A percentile compares a stretch with the other conserved stretches of the same genome.
These are phyloP conservation scores for Phrynocephalus versicolor DNA, from an alignment of 2,113 vertebrate species.

Conservation along the genomic window DNA sequence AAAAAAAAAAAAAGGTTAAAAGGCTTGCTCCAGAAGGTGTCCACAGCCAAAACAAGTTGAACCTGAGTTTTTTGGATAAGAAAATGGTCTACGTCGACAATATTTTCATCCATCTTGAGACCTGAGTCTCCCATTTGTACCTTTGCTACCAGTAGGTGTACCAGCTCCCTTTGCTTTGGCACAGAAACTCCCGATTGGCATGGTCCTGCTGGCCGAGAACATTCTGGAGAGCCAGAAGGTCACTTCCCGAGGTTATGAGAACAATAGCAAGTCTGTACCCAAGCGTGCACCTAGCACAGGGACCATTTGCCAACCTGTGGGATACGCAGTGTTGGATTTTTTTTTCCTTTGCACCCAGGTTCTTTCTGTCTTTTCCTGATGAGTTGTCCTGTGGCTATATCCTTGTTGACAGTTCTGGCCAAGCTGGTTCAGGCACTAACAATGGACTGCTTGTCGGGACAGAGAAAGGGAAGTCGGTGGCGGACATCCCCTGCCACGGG, in stretches of 20 bases:
- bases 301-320: too few relatives aligned
- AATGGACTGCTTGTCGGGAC: conserved; percentile 13
- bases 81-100: background rate
- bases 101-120: background rate
- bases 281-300: background rate
- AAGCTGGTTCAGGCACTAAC: conserved; percentile 15
- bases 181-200: too few relatives aligned
- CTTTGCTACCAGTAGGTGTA: background rate
- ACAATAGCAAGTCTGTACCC: background rate
- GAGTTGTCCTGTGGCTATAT: background rate
- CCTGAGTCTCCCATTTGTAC: too few relatives aligned
- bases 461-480: background rate
- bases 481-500: background rate
- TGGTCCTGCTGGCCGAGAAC: too few relatives aligned
- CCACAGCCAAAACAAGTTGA: background rate
- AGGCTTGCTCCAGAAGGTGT: too few relatives aligned
- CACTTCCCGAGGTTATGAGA: background rate
- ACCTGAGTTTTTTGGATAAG: background rate
- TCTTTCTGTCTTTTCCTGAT: background rate
- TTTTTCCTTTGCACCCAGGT: background rate
- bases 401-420: conserved; percentile 11
- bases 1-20: too few relatives aligned
- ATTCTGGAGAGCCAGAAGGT: too few relatives aligned
- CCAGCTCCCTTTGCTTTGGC: too few relatives aligned
- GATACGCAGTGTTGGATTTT: background rate